Evolutionary conservation across 2,113 vertebrate species (phyloP).

Genomic region (Proterorhinus semilunaris): DNA sequence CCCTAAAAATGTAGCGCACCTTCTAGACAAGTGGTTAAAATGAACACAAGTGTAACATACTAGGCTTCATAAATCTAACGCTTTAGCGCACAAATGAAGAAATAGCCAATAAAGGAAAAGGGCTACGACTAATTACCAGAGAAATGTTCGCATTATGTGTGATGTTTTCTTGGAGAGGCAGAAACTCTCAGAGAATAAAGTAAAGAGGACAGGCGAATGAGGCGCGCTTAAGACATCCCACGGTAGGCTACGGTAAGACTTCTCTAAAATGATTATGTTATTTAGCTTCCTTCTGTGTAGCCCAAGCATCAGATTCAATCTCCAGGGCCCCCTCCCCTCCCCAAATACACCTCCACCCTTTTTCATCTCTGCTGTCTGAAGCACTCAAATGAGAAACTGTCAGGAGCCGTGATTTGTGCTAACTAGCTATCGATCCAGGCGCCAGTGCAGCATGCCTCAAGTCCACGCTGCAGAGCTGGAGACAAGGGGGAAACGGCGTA

Average conservation of each 20-base stretch:
- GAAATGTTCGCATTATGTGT: too few species aligned
- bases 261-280: conserved; percentile 72
- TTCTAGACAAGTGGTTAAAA: too few species aligned
- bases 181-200: conserved; percentile 9
- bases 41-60: too few species aligned
- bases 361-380: conserved; percentile 78
- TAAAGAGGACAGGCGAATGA: conserved; percentile 50
- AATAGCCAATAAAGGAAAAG: too few species aligned
- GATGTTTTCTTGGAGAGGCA: too few species aligned
- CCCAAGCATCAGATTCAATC: conserved; percentile 74
- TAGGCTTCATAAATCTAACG: too few species aligned
- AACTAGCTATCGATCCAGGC: conserved; percentile 91
- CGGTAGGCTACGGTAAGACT: conserved; percentile 51
- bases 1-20: too few species aligned
- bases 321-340: conserved; percentile 60
- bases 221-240: conserved; percentile 43
- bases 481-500: conserved; percentile 24
- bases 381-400: conserved; percentile 88
- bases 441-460: conserved; percentile 79
- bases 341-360: conserved; percentile 70
- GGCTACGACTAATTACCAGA: too few species aligned
- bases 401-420: conserved; percentile 90
- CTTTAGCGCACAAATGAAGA: too few species aligned
- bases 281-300: conserved; percentile 65
- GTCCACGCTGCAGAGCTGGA: conserved; percentile 65